phyloP scores from a whole-genome alignment of 2,888 invertebrate species.

The Entomobrya proxima region DNA sequence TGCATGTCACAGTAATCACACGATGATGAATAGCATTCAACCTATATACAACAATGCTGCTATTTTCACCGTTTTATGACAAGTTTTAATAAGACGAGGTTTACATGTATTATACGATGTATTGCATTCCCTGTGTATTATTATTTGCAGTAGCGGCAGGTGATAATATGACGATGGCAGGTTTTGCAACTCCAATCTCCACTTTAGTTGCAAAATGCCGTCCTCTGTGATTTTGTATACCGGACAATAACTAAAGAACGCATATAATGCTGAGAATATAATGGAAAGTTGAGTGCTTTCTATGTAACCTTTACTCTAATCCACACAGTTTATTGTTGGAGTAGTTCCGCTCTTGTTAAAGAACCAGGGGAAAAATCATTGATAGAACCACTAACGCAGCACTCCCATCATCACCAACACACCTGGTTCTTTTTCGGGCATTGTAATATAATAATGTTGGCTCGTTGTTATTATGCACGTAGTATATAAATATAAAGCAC shows the following conservation, averaged over 20 bases:
- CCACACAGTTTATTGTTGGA: slow-evolving; percentile 57
- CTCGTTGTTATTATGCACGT: slow-evolving; percentile 21
- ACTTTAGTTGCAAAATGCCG: too few relatives aligned
- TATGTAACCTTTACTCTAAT: slow-evolving; percentile 42
- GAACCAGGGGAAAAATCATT: neutral
- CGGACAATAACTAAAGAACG: too few relatives aligned
- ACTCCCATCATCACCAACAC: slow-evolving; percentile 43
- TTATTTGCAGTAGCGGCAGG: too few relatives aligned
- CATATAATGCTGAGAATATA: neutral
- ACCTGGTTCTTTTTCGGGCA: slow-evolving; percentile 51
- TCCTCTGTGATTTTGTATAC: too few relatives aligned
- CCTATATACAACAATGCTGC: neutral
- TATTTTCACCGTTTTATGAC: neutral
- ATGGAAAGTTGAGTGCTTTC: slow-evolving; percentile 55
- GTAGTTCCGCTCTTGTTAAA: slow-evolving; percentile 40
- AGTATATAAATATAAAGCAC: slow-evolving; percentile 21
- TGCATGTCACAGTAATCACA: slow-evolving; percentile 48
- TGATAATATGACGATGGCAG: too few relatives aligned
- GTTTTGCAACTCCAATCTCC: too few relatives aligned
- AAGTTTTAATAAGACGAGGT: neutral
- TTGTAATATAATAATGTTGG: slow-evolving; percentile 1
- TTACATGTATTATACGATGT: neutral
- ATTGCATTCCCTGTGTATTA: too few relatives aligned
- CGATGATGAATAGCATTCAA: slow-evolving; percentile 57
- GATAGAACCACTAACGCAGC: neutral